These are phyloP conservation scores for Monochamus saltuarius DNA, from an alignment of 1,140 invertebrate genomes.

Conservation along the genomic window DNA sequence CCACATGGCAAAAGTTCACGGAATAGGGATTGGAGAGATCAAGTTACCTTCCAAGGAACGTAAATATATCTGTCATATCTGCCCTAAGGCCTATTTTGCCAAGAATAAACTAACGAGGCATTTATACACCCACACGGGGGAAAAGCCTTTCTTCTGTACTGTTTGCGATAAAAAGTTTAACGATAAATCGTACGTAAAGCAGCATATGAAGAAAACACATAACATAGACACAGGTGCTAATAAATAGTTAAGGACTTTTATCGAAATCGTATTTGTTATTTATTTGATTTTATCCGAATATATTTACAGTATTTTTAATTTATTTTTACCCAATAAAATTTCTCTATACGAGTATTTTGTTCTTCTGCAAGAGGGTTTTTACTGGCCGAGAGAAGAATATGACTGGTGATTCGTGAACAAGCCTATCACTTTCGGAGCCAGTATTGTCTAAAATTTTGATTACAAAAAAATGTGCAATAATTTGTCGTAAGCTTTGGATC, in stretches of 20 bases:
- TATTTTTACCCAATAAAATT: background rate
- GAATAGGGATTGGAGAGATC: conserved; percentile 33
- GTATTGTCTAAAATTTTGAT: too few species aligned
- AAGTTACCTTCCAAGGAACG: conserved; percentile 35
- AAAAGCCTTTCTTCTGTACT: conserved; percentile 66
- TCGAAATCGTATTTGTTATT: background rate
- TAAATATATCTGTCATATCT: conserved; percentile 40
- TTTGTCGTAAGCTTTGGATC: too few species aligned
- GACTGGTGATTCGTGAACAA: too few species aligned
- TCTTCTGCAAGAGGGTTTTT: too few species aligned
- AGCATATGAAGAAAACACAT: conserved; percentile 38
- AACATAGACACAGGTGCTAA: conserved; percentile 16
- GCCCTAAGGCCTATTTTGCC: conserved; percentile 58
- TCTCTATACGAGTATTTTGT: background rate
- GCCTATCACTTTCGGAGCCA: too few species aligned
- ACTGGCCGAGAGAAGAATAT: too few species aligned
- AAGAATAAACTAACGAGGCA: conserved; percentile 64
- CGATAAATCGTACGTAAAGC: conserved; percentile 42
- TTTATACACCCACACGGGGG: conserved; percentile 67
- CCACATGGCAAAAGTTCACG: conserved; percentile 30
- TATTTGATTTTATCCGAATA: conserved; percentile 5
- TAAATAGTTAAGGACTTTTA: background rate
- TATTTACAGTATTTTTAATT: background rate
- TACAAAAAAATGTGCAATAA: too few species aligned
- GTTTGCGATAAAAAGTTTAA: conserved; percentile 60